Evolutionary conservation across 2,797 vertebrate species (phyloP).

Genomic region (Pseudochirops corinnae): DNA sequence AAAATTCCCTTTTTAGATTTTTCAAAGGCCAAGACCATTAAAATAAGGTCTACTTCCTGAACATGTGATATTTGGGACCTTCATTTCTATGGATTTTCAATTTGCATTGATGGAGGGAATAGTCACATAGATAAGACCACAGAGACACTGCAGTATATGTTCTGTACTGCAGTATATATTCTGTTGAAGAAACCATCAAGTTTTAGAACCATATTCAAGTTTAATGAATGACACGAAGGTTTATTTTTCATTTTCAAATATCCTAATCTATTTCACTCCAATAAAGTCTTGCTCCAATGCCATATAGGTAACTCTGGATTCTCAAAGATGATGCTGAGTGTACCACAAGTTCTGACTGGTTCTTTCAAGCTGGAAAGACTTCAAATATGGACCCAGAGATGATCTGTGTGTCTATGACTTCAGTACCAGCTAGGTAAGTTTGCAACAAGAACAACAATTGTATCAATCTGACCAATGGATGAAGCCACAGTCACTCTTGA

Average conservation of each 20-base stretch:
- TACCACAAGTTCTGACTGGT: neutral
- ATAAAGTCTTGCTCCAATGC: neutral
- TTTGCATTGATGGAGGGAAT: neutral
- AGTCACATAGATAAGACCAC: neutral
- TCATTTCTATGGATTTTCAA: neutral
- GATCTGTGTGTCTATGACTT: neutral
- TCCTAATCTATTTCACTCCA: neutral
- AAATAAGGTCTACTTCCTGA: slow-evolving; percentile 4
- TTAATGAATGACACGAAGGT: neutral
- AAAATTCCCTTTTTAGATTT: slow-evolving; percentile 35
- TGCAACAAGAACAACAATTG: neutral
- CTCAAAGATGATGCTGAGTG: neutral
- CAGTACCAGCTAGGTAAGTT: neutral
- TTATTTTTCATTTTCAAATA: neutral
- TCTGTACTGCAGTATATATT: too few species aligned
- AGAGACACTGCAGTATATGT: neutral
- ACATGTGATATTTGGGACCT: slow-evolving; percentile 24
- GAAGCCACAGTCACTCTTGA: neutral
- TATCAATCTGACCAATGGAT: neutral
- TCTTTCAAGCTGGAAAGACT: neutral
- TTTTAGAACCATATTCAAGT: neutral
- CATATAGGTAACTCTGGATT: neutral
- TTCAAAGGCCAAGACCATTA: neutral
- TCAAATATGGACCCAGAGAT: neutral
- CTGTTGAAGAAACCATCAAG: neutral